Evolutionary conservation across 2,113 vertebrate species (phyloP).

Genomic region (Triplophysa tibetana): DNA sequence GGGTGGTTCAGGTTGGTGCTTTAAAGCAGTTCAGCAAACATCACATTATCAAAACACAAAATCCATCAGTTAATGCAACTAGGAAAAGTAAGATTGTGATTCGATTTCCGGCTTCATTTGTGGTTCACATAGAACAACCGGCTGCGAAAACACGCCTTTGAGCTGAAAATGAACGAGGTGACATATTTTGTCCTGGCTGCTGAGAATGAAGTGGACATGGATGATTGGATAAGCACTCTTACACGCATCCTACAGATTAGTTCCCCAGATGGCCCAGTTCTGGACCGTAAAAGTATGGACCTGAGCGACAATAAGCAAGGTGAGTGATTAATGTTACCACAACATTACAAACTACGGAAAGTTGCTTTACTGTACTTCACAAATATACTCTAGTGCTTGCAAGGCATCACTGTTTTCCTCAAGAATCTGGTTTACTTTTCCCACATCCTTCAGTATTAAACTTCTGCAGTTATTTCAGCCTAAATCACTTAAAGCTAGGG

Average conservation of each 20-base stretch:
- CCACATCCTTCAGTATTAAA: too few relatives aligned
- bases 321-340: constrained; percentile 62
- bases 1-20: constrained; percentile 88
- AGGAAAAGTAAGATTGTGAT: not conserved
- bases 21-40: not conserved
- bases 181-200: constrained; percentile 98
- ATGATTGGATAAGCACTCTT: constrained; percentile 95
- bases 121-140: constrained; percentile 79
- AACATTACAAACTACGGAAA: not conserved
- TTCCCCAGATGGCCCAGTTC: constrained; percentile 82
- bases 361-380: not conserved
- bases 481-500: too few relatives aligned
- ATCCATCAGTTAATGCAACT: not conserved
- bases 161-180: constrained; percentile 98
- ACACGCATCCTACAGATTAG: constrained; percentile 95
- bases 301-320: constrained; percentile 87
- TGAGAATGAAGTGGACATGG: constrained; percentile 97
- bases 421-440: too few relatives aligned
- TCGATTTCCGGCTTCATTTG: not conserved
- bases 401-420: too few relatives aligned
- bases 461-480: too few relatives aligned
- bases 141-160: constrained; percentile 94
- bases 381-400: not conserved
- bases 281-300: constrained; percentile 89
- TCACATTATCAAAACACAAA: not conserved